Base-by-base conservation (phyloP, 2,888 invertebrate genomes). In the Hydropsyche betteni region DNA sequence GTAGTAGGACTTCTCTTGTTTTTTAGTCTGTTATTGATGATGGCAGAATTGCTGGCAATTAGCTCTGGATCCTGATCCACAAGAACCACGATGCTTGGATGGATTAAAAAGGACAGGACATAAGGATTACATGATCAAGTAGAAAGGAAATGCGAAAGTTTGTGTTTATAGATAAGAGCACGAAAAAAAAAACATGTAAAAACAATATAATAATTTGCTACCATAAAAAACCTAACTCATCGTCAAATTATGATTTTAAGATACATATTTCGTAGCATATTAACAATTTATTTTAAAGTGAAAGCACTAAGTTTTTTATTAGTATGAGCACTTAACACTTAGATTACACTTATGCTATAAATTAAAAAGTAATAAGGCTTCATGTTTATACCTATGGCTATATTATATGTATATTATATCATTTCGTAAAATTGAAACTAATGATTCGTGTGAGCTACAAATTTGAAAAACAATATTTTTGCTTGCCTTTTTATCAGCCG, bases 1-100 rank as follows among this genome's bases (percentile, higher is more conserved):
- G 78, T 78, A 24, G 78, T 55, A 68, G 76, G 73, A 55, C 76
- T 75, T 75, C 78, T 76, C 75, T 78, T 78, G 74, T 74, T 68
- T 14, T 70, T 74, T 34, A 68, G 70, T 69, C 74, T 69, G 51
- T 71, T 70, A 36, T 69, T 68, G 44, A 75, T 55, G 70, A 74
- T 34, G 1, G 77, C 68, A 36, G 75, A 52, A 52, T 73, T 36
- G 53, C 74, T 73, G 33, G 64, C 38, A 24, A 61, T 74, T 33
- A 75, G 50, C 74, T 77, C 75, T 3, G 75, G 7, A 69, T 69
- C 55, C 72, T 72, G 72, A 70, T 51, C 70, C 24, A 34, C 53
- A 33, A 70, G 53, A 70, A 53, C 53, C 33, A 14, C 7, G 24
- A 34, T 53, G 53, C 69, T 69, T 69, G 69, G 51, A 69, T 14